Base-by-base conservation (phyloP, 2,113 vertebrate species). In the Pungitius pungitius region DNA sequence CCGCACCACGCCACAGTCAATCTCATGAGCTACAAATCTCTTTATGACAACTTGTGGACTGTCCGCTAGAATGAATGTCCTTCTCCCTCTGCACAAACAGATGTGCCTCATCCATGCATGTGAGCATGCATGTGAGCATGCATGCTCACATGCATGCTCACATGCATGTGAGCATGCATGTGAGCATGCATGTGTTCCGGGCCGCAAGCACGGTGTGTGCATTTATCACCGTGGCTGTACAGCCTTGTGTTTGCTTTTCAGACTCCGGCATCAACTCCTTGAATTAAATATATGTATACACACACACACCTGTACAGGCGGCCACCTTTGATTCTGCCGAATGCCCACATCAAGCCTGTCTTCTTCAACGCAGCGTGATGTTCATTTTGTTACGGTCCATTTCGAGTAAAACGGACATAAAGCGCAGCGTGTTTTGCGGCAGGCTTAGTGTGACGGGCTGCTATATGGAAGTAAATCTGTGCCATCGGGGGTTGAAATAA, bases 11-110 rank as follows among this genome's bases (percentile, higher is more conserved):
- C n/a, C 17, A 47, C 70, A 55, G 74, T 58, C 47, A 5, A 66
- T 71, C 17, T 71, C 17, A 45, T n/a, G 65, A 64, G 62, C 40
- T 35, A 54, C 61, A 72, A n/a, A 17, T 64, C 64, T 67, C 80
- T 77, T 66, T 52, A 77, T 63, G 71, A 81, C 51, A 81, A 68
- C 81, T 84, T 80, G 78, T 78, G 77, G 63, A 42, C 57, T 33
- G 64, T 75, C 70, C 26, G 0, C 26, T 69, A 35, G 56, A 68
- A 65, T 74, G 67, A 71, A 69, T 70, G 59, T 78, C 60, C 54
- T 59, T 51, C 77, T 63, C 66, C 70, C 71, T 78, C 69, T 75
- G 65, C 73, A 75, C 42, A 22, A 59, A 69, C 76, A 83, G 58
- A 82, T 73, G 61, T 42, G 60, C 27, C 58, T 75, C 14, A 39